phyloP scores from a whole-genome alignment of 1,140 invertebrate genomes.

The Nomia melanderi region DNA sequence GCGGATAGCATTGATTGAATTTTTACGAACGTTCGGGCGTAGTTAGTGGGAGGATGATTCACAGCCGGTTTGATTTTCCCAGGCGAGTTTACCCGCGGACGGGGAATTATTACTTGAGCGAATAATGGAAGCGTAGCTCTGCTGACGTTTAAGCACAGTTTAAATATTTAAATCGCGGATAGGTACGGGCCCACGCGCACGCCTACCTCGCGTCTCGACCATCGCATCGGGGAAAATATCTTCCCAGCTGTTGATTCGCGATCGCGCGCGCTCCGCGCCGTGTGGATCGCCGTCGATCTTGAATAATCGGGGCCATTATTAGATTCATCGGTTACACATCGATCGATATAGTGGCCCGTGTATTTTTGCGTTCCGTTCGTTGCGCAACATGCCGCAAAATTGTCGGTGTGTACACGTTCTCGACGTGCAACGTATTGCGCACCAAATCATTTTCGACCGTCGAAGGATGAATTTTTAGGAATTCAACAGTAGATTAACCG shows the following conservation, averaged over 20 bases:
- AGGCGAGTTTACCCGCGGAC: conserved; percentile 44
- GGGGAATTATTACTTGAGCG: conserved; percentile 51
- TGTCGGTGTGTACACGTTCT: no score
- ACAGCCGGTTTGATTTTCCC: conserved; percentile 51
- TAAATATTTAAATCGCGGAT: conserved; percentile 61
- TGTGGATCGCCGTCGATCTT: conserved; percentile 38
- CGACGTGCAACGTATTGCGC: no score
- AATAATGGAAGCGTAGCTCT: conserved; percentile 48
- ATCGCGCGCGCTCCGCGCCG: conserved; percentile 9
- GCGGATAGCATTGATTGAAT: background rate
- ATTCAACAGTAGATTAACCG: no score
- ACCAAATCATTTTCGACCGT: no score
- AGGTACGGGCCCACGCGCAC: conserved; percentile 46
- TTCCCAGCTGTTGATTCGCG: conserved; percentile 32
- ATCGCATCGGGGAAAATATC: conserved; percentile 36
- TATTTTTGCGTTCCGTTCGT: conserved; percentile 24
- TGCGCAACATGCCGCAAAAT: conserved; percentile 42
- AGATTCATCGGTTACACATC: conserved; percentile 46
- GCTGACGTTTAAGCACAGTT: conserved; percentile 52
- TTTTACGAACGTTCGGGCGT: background rate
- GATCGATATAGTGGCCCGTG: conserved; percentile 31
- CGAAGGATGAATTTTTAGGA: no score
- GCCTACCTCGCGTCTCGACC: conserved; percentile 35
- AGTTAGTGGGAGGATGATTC: conserved; percentile 44
- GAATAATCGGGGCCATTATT: conserved; percentile 53